These are phyloP conservation scores for Oasisia sp. DNA, from an alignment of 2,888 invertebrate genomes.

Conservation along the genomic window DNA sequence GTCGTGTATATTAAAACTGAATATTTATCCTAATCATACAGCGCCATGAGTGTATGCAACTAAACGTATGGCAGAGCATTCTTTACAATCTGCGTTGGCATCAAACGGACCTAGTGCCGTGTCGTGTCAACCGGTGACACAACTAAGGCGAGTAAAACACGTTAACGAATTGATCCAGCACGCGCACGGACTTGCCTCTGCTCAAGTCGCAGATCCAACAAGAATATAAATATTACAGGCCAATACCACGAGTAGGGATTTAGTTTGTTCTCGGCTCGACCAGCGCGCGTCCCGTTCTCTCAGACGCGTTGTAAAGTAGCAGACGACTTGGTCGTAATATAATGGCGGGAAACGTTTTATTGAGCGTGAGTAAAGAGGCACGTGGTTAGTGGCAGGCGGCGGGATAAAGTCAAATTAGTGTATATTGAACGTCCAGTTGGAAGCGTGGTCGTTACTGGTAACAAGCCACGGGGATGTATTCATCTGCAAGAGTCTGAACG, in stretches of 20 bases:
- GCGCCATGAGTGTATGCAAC: no score
- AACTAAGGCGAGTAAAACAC: not conserved
- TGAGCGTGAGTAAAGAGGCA: not conserved
- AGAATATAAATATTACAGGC: not conserved
- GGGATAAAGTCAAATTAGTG: no score
- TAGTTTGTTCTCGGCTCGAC: not conserved
- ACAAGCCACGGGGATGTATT: no score
- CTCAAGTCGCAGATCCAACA: not conserved
- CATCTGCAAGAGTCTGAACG: no score
- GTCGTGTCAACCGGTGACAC: not conserved
- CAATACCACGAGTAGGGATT: not conserved
- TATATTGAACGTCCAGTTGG: no score
- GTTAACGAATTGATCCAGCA: not conserved
- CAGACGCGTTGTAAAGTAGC: not conserved
- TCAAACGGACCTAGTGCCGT: not conserved
- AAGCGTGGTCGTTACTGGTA: not conserved
- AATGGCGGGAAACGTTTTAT: not conserved
- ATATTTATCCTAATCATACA: no score
- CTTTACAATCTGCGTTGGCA: not conserved
- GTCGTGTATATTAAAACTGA: no score
- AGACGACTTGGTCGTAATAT: not conserved
- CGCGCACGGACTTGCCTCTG: not conserved
- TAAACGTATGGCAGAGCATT: no score
- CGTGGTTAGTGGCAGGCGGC: not conserved
- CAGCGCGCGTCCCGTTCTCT: not conserved